Evolutionary conservation across 2,797 vertebrate genomes (phyloP).

Genomic region (Taeniopygia guttata): DNA sequence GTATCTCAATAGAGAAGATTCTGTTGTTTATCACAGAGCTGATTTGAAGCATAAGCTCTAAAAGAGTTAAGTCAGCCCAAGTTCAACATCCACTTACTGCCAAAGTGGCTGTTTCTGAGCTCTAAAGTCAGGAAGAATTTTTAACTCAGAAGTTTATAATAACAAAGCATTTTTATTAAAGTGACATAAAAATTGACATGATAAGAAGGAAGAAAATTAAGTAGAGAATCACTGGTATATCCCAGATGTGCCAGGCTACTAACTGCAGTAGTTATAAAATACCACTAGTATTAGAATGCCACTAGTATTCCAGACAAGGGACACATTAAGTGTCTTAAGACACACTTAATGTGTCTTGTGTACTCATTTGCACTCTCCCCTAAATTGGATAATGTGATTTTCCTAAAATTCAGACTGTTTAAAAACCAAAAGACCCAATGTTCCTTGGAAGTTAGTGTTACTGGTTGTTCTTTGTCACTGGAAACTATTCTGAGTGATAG

Average conservation of each 20-base stretch:
- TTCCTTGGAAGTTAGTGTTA: neutral
- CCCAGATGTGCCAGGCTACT: neutral
- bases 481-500: neutral
- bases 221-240: neutral
- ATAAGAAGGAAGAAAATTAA: neutral
- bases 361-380: neutral
- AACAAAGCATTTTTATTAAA: neutral
- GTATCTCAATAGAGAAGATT: neutral
- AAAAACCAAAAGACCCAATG: neutral
- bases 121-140: neutral
- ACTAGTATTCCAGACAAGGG: neutral
- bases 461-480: neutral
- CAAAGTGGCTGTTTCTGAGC: neutral
- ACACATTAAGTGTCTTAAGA: too few relatives aligned
- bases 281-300: too few relatives aligned
- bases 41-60: neutral
- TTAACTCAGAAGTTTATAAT: neutral
- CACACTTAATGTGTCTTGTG: neutral
- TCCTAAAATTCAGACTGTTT: neutral
- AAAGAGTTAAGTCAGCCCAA: neutral
- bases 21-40: neutral
- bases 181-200: rapidly evolving
- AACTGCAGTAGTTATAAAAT: neutral
- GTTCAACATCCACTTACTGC: neutral
- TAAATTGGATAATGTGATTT: neutral